phyloP scores from a whole-genome alignment of 35 echinoderm and acorn worm species.

The Ophiothrix spiculata region DNA sequence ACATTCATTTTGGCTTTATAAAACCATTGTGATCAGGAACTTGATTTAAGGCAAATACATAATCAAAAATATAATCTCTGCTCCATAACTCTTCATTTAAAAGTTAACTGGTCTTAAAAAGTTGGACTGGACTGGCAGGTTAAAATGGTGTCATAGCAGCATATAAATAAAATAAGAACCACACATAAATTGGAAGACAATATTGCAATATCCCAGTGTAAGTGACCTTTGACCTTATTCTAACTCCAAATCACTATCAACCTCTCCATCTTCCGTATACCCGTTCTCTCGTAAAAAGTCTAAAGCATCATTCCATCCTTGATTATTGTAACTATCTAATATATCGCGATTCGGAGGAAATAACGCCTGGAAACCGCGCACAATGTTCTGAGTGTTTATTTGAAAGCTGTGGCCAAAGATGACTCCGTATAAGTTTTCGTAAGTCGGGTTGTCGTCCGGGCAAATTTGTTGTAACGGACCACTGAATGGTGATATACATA shows the following conservation, averaged over 20 bases:
- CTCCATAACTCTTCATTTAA: too few species aligned
- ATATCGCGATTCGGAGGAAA: slow-evolving; percentile 32
- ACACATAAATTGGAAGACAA: too few species aligned
- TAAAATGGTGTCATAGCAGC: too few species aligned
- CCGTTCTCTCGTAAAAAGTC: slow-evolving; percentile 30
- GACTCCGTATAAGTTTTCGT: slow-evolving; percentile 9
- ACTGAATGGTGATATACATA: slow-evolving; percentile 52
- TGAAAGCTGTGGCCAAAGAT: slow-evolving; percentile 44
- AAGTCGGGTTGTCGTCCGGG: slow-evolving; percentile 30
- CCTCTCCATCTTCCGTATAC: slow-evolving; percentile 7
- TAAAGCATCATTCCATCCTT: slow-evolving; percentile 26
- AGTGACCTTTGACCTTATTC: too few species aligned
- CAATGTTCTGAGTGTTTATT: slow-evolving; percentile 36
- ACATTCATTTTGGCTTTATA: too few species aligned
- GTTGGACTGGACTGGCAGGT: too few species aligned
- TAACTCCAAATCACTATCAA: background rate
- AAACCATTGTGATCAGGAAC: too few species aligned
- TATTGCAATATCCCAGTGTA: too few species aligned
- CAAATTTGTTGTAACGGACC: slow-evolving; percentile 48
- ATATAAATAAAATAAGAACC: too few species aligned
- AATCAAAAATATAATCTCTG: too few species aligned
- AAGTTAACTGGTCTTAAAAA: too few species aligned
- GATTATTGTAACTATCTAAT: slow-evolving; percentile 24
- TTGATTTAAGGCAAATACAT: too few species aligned
- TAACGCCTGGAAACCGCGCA: slow-evolving; percentile 31